These are phyloP conservation scores for Amblyjoppa proteus DNA, from an alignment of 2,888 invertebrate genomes.

Conservation along the genomic window DNA sequence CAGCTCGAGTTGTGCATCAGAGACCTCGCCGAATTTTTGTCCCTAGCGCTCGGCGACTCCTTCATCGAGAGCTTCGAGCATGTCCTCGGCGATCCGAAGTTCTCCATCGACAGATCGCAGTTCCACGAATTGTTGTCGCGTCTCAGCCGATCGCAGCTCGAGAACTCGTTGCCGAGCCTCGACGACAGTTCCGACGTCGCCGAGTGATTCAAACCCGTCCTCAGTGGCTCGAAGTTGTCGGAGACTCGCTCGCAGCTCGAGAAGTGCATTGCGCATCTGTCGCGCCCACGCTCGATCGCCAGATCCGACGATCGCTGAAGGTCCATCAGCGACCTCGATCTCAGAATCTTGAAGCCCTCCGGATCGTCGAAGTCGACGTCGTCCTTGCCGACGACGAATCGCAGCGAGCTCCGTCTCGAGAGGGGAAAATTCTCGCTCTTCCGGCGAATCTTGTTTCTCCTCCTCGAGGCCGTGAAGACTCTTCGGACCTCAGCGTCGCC, in stretches of 20 bases:
- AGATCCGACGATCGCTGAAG: constrained; percentile 69
- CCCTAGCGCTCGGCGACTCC: constrained; percentile 38
- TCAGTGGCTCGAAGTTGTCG: constrained; percentile 24
- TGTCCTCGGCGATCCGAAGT: constrained; percentile 38
- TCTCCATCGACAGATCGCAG: constrained; percentile 21
- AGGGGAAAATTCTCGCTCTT: constrained; percentile 78
- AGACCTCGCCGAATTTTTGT: constrained; percentile 26
- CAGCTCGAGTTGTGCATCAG: constrained; percentile 14
- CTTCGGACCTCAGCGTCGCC: constrained; percentile 55
- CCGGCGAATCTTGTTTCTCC: constrained; percentile 59
- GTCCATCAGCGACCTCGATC: constrained; percentile 81
- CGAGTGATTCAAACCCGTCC: constrained; percentile 41
- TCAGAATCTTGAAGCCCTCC: constrained; percentile 63
- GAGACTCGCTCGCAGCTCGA: constrained; percentile 25
- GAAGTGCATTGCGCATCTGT: constrained; percentile 8
- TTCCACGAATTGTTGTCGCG: background rate
- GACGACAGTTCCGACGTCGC: background rate
- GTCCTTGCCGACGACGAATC: constrained; percentile 68
- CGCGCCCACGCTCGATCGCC: background rate
- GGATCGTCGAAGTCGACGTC: constrained; percentile 62
- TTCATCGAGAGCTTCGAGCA: constrained; percentile 51
- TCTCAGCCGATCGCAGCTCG: constrained; percentile 33
- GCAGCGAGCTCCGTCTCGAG: constrained; percentile 73
- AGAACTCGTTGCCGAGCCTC: background rate
- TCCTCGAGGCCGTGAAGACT: constrained; percentile 50